phyloP scores from a whole-genome alignment of 2,797 vertebrate species.

The Varecia variegata region DNA sequence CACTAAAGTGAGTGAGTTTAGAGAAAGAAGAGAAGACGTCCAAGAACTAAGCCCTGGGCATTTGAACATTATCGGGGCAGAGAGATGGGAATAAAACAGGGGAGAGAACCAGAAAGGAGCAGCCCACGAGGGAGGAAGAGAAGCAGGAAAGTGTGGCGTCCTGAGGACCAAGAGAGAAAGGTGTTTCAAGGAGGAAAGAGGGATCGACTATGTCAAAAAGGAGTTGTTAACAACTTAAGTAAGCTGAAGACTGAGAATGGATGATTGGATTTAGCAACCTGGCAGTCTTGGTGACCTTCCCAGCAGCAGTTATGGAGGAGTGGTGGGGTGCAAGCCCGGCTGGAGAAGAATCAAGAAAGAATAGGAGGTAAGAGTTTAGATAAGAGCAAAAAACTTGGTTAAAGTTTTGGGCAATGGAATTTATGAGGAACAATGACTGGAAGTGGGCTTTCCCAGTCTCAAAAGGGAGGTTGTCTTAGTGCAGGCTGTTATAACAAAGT shows the following conservation, averaged over 20 bases:
- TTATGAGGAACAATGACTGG: background rate
- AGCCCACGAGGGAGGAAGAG: background rate
- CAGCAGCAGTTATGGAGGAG: background rate
- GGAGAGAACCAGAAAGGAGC: background rate
- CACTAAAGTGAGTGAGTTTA: background rate
- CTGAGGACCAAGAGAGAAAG: background rate
- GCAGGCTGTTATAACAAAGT: background rate
- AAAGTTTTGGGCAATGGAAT: background rate
- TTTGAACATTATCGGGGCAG: background rate
- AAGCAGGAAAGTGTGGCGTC: background rate
- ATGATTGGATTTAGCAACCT: background rate
- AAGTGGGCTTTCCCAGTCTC: background rate
- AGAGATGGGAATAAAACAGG: background rate
- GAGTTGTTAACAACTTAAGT: background rate
- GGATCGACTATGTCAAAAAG: background rate
- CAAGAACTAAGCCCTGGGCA: background rate
- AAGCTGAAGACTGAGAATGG: background rate
- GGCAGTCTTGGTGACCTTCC: background rate
- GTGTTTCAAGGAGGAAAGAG: background rate
- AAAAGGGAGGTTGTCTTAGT: background rate
- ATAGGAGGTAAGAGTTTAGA: background rate
- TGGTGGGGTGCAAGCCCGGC: background rate
- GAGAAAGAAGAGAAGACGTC: background rate
- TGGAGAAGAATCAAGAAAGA: background rate
- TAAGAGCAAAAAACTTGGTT: background rate